A percentile compares a stretch with the other conserved stretches of the same genome.
phyloP scores from a whole-genome alignment of 2,797 vertebrate species.

The Notolepis coatsorum region DNA sequence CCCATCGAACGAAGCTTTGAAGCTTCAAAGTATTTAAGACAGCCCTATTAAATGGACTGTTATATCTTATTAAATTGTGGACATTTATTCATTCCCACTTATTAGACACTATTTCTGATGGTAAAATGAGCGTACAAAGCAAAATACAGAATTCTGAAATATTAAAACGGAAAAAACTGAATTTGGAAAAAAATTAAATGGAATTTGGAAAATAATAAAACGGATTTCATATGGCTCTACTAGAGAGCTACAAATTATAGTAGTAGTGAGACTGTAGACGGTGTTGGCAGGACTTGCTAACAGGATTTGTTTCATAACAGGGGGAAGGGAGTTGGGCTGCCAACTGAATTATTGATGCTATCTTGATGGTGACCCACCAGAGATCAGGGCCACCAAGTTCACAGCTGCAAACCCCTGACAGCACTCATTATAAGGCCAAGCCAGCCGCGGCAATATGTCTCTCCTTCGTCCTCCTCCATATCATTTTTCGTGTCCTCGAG shows the following conservation, averaged over 20 bases:
- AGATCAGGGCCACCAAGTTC: conserved; percentile 67
- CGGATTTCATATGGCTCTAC: no score
- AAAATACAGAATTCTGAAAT: no score
- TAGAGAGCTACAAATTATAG: conserved; percentile 33
- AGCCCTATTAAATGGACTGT: no score
- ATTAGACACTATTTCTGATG: no score
- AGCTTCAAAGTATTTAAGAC: no score
- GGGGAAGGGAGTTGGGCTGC: conserved; percentile 50
- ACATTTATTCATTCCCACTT: no score
- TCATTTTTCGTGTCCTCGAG: conserved; percentile 37
- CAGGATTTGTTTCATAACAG: conserved; percentile 71
- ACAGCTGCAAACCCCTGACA: conserved; percentile 68
- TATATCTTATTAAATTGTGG: no score
- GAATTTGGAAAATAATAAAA: no score
- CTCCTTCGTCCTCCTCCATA: conserved; percentile 9
- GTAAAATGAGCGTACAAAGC: no score
- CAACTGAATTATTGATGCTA: conserved; percentile 79
- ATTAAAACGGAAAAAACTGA: no score
- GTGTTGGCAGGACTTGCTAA: conserved; percentile 57
- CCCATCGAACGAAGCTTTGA: no score
- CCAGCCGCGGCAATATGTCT: conserved; percentile 52
- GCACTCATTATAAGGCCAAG: conserved; percentile 61
- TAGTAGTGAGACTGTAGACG: conserved; percentile 39
- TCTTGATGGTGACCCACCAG: conserved; percentile 65
- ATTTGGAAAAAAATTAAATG: no score